Evolutionary conservation across 2,113 vertebrate genomes (phyloP), one percentile per base, ranked within the genome.

Genomic region (Brienomyrus brachyistius): DNA sequence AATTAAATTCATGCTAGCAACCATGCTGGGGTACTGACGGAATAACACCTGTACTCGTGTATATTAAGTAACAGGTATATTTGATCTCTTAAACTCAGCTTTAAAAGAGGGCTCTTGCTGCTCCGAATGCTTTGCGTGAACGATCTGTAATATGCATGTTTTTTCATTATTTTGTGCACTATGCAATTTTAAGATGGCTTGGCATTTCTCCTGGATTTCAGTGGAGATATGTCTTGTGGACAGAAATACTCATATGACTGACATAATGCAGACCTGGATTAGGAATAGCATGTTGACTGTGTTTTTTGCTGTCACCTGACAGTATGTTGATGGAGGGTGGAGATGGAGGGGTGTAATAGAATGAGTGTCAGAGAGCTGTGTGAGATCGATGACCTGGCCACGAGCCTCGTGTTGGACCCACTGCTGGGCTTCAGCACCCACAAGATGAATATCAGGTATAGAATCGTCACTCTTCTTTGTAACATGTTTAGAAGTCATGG

Each of bases 391-490:
- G 98, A 99, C 94, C 95, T 99, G 95, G 97, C 98, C 92, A 99
- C 98, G 92, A 97, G 98, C 92, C 96, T 99, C 96, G 98, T 99
- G 96, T 96, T 99, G 96, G 98, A 99, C 94, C 98, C 98, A 52
- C 97, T 99, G 93, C 94, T 99, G 96, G 97, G 98, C 92, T 99
- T 99, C 96, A 99, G 98, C 93, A 99, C 98, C 91, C 98, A 99
- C 94, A 99, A 99, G 95, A 99, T 99, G 98, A 99, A 99, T 95
- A 98, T 98, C 95, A 99, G 98, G 98, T 99, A 94, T n/a, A 23
- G 59, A 84, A 9, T 92, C 35, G 17, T 80, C 35, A 43, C 51
- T 43, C 1, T 43, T 82, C 27, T 66, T 70, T 27, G 47, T n/a
- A 0, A 47, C 1, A 9, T 70, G 31, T 19, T 74, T 74, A 31